Evolutionary conservation across 2,113 vertebrate species (phyloP), one percentile per base, ranked within the genome.

Genomic region (Cottus gobio): DNA sequence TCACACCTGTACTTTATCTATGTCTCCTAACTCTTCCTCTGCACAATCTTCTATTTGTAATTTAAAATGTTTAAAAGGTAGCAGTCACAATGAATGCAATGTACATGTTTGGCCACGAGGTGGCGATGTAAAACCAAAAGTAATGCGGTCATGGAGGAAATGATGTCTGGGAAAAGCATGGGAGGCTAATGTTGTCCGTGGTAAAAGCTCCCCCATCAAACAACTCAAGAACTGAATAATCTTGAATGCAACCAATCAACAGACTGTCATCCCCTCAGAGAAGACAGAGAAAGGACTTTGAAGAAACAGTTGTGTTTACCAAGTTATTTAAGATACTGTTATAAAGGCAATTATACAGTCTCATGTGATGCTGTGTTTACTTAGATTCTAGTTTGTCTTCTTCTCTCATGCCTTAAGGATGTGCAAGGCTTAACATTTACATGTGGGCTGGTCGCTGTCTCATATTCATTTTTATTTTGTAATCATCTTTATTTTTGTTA

Each of bases 301-400:
- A 62, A 77, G 72, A 64, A 82, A 69, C 64, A 52, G 5, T 71
- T 71, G 50, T 79, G 83, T 87, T 91, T 89, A 66, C 80, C 4
- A 1, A 78, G 52, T 75, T 65, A 81, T 68, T 75, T 76, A 77
- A 90, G 69, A 77, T 80, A 56, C 63, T 72, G 30, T 71, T 67
- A 46, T 48, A 62, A 11, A 66, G 66, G 22, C 13, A 77, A 64
- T 77, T 73, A 83, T 73, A 85, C 8, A 56, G 9, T 44, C 31
- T 63, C 39, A 71, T 65, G 54, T 73, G 22, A 78, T 34, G 2
- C 28, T 26, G n/a, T 89, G 66, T 93, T 91, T 86, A 58, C 86
- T 90, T 83, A 87, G 69, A 75, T 91, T 91, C 90, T 82, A 75
- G 90, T 91, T 83, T 46, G 70, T 77, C 90, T 82, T 90, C 87